Evolutionary conservation across 2,888 invertebrate genomes (phyloP).

Genomic region (Epinotia demarniana): DNA sequence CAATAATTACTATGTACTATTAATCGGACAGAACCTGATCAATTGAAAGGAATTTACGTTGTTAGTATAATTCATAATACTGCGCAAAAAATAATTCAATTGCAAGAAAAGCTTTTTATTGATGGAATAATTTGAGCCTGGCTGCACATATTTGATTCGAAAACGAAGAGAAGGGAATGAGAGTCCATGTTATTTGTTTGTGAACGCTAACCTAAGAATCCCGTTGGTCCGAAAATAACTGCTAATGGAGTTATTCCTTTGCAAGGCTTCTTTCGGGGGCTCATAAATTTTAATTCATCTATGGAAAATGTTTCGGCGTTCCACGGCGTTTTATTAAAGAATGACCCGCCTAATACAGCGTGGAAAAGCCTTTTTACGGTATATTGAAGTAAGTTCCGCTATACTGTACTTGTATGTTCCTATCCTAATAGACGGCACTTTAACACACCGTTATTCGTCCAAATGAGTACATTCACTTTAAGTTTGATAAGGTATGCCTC

Average conservation of each 20-base stretch:
- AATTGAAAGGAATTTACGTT: slow-evolving; percentile 36
- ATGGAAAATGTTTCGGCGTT: no score
- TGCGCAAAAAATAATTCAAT: slow-evolving; percentile 27
- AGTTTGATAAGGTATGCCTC: no score
- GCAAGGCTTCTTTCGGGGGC: background rate
- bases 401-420: no score
- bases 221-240: slow-evolving; percentile 21
- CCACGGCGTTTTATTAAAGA: no score
- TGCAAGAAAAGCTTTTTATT: slow-evolving; percentile 20
- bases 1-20: no score
- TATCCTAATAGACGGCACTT: no score
- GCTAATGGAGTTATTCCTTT: slow-evolving; percentile 18
- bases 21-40: slow-evolving; percentile 5
- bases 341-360: no score
- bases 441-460: no score
- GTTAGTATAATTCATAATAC: slow-evolving; percentile 28
- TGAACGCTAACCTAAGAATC: background rate
- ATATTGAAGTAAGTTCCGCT: no score
- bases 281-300: no score
- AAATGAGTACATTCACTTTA: no score
- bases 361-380: no score
- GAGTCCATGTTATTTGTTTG: slow-evolving; percentile 20
- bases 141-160: slow-evolving; percentile 38
- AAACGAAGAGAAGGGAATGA: slow-evolving; percentile 10
- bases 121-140: slow-evolving; percentile 29